Conservation (phyloP, 2,888 invertebrate species). For the Tetranychus piercei region DNA sequence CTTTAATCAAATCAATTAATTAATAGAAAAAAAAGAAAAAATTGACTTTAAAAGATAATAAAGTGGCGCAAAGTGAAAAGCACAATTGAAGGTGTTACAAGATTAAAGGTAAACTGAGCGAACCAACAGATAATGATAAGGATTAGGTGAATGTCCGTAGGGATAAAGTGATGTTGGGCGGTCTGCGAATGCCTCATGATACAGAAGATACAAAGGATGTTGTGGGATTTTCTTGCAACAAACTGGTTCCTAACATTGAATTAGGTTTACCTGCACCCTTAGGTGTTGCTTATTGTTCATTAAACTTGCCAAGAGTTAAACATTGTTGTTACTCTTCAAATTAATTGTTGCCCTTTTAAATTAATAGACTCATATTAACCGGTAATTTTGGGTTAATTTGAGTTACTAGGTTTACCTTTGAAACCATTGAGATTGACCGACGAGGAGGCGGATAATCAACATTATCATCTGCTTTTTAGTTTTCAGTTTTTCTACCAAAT, state of each 20-base stretch:
- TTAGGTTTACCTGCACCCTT: background rate
- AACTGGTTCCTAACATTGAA: background rate
- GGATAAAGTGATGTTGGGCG: conserved; percentile 1
- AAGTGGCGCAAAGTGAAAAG: background rate
- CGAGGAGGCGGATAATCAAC: background rate
- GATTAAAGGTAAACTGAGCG: background rate
- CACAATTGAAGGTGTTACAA: background rate
- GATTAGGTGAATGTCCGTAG: conserved; percentile 1
- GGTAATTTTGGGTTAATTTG: background rate
- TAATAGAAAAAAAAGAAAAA: background rate
- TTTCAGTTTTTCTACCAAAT: too few relatives aligned
- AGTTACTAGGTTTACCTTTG: background rate
- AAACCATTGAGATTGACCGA: background rate
- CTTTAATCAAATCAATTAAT: background rate
- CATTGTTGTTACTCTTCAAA: background rate
- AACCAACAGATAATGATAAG: background rate
- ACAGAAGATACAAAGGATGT: background rate
- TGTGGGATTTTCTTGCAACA: background rate
- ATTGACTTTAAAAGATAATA: background rate
- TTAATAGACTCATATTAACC: background rate
- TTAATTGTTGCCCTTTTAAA: background rate
- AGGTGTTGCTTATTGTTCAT: background rate
- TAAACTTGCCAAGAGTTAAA: background rate
- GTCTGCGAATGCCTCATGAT: background rate
- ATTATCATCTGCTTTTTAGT: too few relatives aligned